phyloP scores from a whole-genome alignment of 1,140 invertebrate genomes.

The Caenorhabditis elegans region WBcel235 BX284603.4:9588501-9589000 shows the following conservation, averaged over 20 bases:
- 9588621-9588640: too few species aligned
- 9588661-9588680: too few species aligned
- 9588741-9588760: slow-evolving; percentile 88
- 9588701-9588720: slow-evolving; percentile 2
- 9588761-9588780: slow-evolving; percentile 71
- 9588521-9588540: too few species aligned
- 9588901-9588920: slow-evolving; percentile 75
- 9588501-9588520: too few species aligned
- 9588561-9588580: too few species aligned
- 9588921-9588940: slow-evolving; percentile 77
- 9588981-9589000: slow-evolving; percentile 79
- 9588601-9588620: too few species aligned
- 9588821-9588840: slow-evolving; percentile 79
- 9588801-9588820: slow-evolving; percentile 85
- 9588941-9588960: slow-evolving; percentile 89
- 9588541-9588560: too few species aligned
- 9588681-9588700: background rate
- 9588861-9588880: slow-evolving; percentile 23
- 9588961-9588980: slow-evolving; percentile 87
- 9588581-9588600: too few species aligned
- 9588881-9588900: slow-evolving; percentile 79
- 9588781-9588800: slow-evolving; percentile 72
- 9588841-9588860: slow-evolving; percentile 65
- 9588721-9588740: slow-evolving; percentile 78
- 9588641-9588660: too few species aligned